These are phyloP conservation scores for Cheirogaleus medius DNA, from an alignment of 2,113 vertebrate species.

Conservation along the genomic window DNA sequence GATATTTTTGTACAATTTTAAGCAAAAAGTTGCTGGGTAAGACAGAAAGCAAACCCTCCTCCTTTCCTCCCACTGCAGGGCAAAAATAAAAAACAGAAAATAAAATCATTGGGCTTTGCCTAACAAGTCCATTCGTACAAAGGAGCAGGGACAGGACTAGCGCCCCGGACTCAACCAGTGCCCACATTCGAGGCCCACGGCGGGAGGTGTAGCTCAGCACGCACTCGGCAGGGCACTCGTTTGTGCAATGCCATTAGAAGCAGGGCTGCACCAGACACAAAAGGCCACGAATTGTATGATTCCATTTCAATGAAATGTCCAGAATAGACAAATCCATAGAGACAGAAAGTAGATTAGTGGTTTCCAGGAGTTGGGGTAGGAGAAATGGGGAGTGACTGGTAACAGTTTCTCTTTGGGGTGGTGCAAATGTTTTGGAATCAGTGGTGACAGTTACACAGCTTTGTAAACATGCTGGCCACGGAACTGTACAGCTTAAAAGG, in stretches of 20 bases:
- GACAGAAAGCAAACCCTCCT: background rate
- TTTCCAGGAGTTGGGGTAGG: background rate
- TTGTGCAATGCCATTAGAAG: background rate
- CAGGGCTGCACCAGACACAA: background rate
- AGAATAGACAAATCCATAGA: background rate
- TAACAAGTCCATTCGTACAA: background rate
- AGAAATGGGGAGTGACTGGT: background rate
- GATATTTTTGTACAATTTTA: background rate
- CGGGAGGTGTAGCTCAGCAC: background rate
- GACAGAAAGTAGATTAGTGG: background rate
- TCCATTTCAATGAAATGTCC: background rate
- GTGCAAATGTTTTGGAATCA: background rate
- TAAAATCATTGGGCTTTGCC: background rate
- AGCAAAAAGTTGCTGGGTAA: background rate
- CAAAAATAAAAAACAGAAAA: constrained; percentile 20
- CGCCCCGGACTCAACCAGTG: background rate
- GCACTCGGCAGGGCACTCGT: background rate
- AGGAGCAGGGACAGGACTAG: background rate
- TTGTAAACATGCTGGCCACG: background rate
- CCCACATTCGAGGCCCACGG: fast-evolving
- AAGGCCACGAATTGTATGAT: background rate
- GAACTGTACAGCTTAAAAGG: background rate
- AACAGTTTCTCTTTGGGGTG: background rate
- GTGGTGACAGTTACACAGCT: background rate
- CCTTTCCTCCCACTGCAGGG: background rate